Evolutionary conservation across 2,797 vertebrate species (phyloP).

Genomic region (Sphenopsis melanotis): DNA sequence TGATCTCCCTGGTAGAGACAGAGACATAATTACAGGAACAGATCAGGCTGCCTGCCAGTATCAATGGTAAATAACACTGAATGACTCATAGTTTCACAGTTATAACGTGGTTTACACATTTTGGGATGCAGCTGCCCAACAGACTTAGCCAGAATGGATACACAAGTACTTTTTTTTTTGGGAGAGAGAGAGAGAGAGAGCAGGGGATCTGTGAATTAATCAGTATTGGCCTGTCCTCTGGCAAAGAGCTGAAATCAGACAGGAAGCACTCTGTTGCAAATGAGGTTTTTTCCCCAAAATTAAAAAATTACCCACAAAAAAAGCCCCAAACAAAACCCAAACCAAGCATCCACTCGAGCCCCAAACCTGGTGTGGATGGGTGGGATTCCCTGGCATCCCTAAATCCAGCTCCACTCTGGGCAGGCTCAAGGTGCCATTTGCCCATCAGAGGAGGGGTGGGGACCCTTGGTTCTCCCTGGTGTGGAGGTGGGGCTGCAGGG

Average conservation of each 20-base stretch:
- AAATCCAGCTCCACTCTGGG: not conserved
- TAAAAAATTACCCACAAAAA: not conserved
- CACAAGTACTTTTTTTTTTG: not conserved
- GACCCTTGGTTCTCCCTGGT: accelerated
- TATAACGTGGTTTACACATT: constrained; percentile 58
- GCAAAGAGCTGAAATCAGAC: not conserved
- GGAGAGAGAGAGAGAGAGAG: not conserved
- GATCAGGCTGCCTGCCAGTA: constrained; percentile 67
- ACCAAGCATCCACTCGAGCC: not conserved
- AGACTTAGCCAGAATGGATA: constrained; percentile 38
- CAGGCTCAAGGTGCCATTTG: not conserved
- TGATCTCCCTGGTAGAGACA: constrained; percentile 66
- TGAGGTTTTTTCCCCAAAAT: not conserved
- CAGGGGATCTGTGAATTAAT: not conserved
- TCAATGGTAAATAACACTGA: constrained; percentile 67
- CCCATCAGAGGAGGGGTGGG: not conserved
- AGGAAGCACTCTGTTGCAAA: not conserved
- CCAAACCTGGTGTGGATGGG: accelerated
- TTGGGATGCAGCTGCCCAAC: constrained; percentile 60
- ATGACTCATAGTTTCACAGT: constrained; percentile 64
- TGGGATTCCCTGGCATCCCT: not conserved
- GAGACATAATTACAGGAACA: constrained; percentile 68
- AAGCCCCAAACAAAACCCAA: not conserved
- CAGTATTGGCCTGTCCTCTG: not conserved
- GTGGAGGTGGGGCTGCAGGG: not conserved